Conservation (phyloP, 2,797 vertebrate genomes). For the Propithecus deckenii region DNA sequence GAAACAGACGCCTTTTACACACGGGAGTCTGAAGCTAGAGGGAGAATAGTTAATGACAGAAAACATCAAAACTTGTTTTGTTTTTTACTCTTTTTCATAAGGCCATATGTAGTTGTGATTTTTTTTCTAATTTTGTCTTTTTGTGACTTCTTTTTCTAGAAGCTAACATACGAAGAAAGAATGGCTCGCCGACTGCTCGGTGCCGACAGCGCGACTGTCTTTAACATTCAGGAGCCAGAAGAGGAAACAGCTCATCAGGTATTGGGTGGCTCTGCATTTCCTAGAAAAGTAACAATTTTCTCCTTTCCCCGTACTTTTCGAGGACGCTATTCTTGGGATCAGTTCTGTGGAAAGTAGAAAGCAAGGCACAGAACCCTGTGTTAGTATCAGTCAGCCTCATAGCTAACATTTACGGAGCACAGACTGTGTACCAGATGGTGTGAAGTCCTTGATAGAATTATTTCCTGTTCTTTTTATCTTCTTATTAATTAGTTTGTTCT, state of each 20-base stretch:
- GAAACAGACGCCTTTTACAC: not conserved
- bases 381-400: accelerated
- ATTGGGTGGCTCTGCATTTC: not conserved
- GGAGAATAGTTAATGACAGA: not conserved
- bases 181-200: conserved; percentile 98
- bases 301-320: no score
- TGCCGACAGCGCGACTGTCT: conserved; percentile 95
- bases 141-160: conserved; percentile 85
- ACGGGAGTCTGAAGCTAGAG: not conserved
- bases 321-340: not conserved
- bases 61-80: not conserved
- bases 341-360: not conserved
- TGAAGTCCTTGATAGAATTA: not conserved
- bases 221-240: conserved; percentile 93
- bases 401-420: not conserved
- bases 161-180: conserved; percentile 98
- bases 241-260: conserved; percentile 93
- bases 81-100: not conserved
- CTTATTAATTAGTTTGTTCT: not conserved
- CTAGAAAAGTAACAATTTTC: not conserved
- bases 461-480: not conserved
- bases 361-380: not conserved
- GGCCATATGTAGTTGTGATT: not conserved
- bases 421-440: not conserved
- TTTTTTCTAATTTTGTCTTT: not conserved